phyloP scores from a whole-genome alignment of 2,113 vertebrate genomes.

The Tretioscincus oriximinensis region DNA sequence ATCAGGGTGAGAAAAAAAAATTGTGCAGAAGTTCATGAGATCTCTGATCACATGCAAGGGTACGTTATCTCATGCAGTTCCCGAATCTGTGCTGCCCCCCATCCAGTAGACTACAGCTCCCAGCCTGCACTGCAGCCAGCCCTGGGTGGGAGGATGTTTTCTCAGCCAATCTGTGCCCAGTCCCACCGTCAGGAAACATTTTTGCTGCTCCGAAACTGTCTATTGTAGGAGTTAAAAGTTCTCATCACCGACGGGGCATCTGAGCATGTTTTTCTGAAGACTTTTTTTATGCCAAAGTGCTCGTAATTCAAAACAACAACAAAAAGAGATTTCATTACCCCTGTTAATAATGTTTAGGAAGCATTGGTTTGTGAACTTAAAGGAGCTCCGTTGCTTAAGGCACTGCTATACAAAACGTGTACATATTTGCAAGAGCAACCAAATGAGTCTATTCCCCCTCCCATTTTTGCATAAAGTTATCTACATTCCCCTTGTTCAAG shows the following conservation, averaged over 20 bases:
- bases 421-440: conserved; percentile 37
- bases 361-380: conserved; percentile 32
- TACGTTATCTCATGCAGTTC: too few species aligned
- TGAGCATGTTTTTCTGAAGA: too few species aligned
- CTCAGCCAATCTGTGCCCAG: too few species aligned
- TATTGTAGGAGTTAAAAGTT: background rate
- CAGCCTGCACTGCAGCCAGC: too few species aligned
- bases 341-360: conserved; percentile 29
- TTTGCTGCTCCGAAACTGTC: background rate
- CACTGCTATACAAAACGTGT: conserved; percentile 20
- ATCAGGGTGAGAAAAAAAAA: too few species aligned
- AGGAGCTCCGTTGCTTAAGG: conserved; percentile 33
- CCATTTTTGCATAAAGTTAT: conserved; percentile 32
- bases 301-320: conserved; percentile 18
- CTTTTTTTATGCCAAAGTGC: background rate
- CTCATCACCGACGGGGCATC: background rate
- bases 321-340: background rate
- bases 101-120: too few species aligned
- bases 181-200: too few species aligned
- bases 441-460: conserved; percentile 19
- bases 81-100: too few species aligned
- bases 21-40: too few species aligned
- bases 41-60: too few species aligned
- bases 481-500: conserved; percentile 56
- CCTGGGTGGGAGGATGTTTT: too few species aligned